Conservation (phyloP, 2,888 invertebrate genomes). For the Eupithecia pulchellata region DNA sequence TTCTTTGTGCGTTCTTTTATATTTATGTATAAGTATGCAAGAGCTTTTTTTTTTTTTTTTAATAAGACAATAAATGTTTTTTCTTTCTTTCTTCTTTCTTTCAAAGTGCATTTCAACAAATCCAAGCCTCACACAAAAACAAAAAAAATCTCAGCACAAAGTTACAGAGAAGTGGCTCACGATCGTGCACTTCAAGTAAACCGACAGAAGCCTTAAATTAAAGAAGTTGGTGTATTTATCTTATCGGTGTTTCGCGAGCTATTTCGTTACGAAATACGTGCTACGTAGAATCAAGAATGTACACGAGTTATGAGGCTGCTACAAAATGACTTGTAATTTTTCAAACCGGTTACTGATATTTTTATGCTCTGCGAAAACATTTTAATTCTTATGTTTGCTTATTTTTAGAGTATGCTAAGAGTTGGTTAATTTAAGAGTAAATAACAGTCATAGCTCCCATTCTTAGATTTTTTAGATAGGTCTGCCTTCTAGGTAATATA, state of each 20-base stretch:
- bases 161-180: slow-evolving; percentile 29
- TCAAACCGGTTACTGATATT: background rate
- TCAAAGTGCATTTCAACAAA: background rate
- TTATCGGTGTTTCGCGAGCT: slow-evolving; percentile 48
- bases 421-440: background rate
- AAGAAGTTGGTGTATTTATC: slow-evolving; percentile 54
- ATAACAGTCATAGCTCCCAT: background rate
- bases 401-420: background rate
- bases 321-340: slow-evolving; percentile 7
- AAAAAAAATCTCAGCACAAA: slow-evolving; percentile 7
- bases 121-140: background rate
- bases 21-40: too few species aligned
- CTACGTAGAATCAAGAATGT: slow-evolving; percentile 37
- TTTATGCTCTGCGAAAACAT: background rate
- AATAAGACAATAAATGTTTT: too few species aligned
- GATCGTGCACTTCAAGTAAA: slow-evolving; percentile 40
- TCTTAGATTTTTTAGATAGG: background rate
- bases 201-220: slow-evolving; percentile 48
- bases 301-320: slow-evolving; percentile 38
- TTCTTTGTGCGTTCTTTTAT: too few species aligned
- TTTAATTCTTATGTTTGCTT: background rate
- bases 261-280: slow-evolving; percentile 46
- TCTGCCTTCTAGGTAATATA: too few species aligned
- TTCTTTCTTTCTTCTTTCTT: too few species aligned
- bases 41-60: too few species aligned